Evolutionary conservation across 2,888 invertebrate species (phyloP).

Genomic region (Dryadula phaetusa): DNA sequence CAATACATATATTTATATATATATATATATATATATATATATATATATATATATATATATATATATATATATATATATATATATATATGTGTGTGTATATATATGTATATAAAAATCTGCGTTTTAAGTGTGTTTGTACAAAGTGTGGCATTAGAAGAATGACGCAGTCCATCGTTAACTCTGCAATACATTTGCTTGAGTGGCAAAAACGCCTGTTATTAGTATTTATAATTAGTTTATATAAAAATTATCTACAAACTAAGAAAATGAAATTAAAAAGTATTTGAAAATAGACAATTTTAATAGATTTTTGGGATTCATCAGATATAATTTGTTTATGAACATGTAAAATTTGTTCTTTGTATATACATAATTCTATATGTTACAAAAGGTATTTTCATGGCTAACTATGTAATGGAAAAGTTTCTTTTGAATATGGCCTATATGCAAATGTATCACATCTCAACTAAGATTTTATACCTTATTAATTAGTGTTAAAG

Average conservation of each 20-base stretch:
- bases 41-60: too few species aligned
- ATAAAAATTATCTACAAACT: too few species aligned
- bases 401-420: too few species aligned
- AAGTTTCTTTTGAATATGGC: too few species aligned
- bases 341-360: too few species aligned
- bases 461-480: conserved; percentile 43
- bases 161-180: conserved; percentile 1
- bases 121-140: neutral
- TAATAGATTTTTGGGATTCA: too few species aligned
- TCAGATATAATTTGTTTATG: too few species aligned
- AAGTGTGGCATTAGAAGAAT: conserved; percentile 12
- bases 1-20: neutral
- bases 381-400: too few species aligned
- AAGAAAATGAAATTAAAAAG: too few species aligned
- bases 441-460: neutral
- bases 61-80: neutral
- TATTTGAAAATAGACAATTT: too few species aligned
- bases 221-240: neutral
- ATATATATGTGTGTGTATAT: conserved; percentile 6
- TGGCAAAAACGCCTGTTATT: neutral
- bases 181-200: conserved; percentile 8
- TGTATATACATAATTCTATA: too few species aligned
- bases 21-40: neutral
- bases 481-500: conserved; percentile 46
- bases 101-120: neutral